phyloP scores from a whole-genome alignment of 2,888 invertebrate species.

The Andrena marginata region DNA sequence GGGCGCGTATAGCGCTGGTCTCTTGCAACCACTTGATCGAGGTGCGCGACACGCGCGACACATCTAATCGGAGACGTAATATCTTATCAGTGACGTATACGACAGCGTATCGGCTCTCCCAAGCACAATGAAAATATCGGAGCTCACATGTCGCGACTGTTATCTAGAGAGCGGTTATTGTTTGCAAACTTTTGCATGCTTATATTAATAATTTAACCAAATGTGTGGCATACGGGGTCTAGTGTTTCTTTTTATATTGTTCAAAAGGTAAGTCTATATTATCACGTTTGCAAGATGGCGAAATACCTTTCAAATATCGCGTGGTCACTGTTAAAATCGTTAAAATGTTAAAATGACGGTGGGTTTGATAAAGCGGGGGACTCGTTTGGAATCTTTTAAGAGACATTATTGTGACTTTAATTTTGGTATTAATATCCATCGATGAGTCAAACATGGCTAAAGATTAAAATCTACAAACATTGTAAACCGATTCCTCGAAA shows the following conservation, averaged over 20 bases:
- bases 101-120: slow-evolving; percentile 19
- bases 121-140: slow-evolving; percentile 29
- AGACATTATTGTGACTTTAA: not conserved
- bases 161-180: slow-evolving; percentile 33
- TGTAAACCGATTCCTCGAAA: slow-evolving; percentile 26
- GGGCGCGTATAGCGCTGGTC: slow-evolving; percentile 11
- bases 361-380: too few species aligned
- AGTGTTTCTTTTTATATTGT: not conserved
- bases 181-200: slow-evolving; percentile 48
- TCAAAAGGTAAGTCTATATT: too few species aligned
- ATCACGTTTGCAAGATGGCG: too few species aligned
- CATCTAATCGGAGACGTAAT: slow-evolving; percentile 63
- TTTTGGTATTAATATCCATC: not conserved
- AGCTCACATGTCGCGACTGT: slow-evolving; percentile 9
- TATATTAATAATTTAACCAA: not conserved
- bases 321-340: too few species aligned
- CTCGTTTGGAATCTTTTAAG: too few species aligned
- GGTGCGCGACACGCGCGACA: slow-evolving; percentile 39
- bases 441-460: slow-evolving; percentile 28
- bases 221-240: not conserved
- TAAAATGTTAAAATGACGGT: too few species aligned
- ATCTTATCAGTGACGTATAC: slow-evolving; percentile 68
- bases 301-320: too few species aligned
- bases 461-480: slow-evolving; percentile 9
- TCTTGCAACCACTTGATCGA: slow-evolving; percentile 33